Evolutionary conservation across 2,888 invertebrate genomes (phyloP).

Genomic region (Melanostoma mellinum): DNA sequence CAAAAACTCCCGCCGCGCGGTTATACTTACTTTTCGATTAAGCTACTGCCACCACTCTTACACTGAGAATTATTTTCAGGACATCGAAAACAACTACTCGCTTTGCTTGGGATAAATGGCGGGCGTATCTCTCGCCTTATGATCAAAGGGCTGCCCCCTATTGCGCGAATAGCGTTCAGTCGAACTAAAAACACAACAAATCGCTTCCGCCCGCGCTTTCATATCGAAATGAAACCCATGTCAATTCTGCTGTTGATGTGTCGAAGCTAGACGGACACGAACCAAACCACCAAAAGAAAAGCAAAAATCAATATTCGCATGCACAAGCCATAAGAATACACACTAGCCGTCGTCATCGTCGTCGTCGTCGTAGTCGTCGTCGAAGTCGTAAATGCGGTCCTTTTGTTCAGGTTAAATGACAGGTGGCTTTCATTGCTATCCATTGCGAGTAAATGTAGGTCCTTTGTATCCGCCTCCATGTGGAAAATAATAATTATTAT

Average conservation of each 20-base stretch:
- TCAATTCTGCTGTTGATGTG: conserved; percentile 60
- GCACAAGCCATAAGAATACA: conserved; percentile 55
- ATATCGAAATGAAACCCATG: conserved; percentile 25
- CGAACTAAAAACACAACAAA: no score
- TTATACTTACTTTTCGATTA: conserved; percentile 35
- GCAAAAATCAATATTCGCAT: conserved; percentile 64
- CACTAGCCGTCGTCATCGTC: not conserved
- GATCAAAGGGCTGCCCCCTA: conserved; percentile 55
- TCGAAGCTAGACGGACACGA: conserved; percentile 50
- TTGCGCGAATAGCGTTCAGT: conserved; percentile 18
- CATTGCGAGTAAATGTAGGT: conserved; percentile 21
- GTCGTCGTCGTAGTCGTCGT: not conserved
- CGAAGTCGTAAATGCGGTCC: conserved; percentile 49
- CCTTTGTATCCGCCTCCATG: conserved; percentile 60
- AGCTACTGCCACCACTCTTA: conserved; percentile 43
- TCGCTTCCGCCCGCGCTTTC: not conserved
- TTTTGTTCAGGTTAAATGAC: conserved; percentile 70
- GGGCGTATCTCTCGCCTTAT: conserved; percentile 49
- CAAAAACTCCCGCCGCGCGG: conserved; percentile 51
- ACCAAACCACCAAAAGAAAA: conserved; percentile 43
- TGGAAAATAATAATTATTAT: conserved; percentile 71
- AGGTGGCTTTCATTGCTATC: conserved; percentile 68
- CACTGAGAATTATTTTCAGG: conserved; percentile 64
- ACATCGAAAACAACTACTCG: conserved; percentile 58
- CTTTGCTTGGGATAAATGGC: conserved; percentile 38